These are phyloP conservation scores for Zootoca vivipara DNA, from an alignment of 2,113 vertebrate species.

Conservation along the genomic window DNA sequence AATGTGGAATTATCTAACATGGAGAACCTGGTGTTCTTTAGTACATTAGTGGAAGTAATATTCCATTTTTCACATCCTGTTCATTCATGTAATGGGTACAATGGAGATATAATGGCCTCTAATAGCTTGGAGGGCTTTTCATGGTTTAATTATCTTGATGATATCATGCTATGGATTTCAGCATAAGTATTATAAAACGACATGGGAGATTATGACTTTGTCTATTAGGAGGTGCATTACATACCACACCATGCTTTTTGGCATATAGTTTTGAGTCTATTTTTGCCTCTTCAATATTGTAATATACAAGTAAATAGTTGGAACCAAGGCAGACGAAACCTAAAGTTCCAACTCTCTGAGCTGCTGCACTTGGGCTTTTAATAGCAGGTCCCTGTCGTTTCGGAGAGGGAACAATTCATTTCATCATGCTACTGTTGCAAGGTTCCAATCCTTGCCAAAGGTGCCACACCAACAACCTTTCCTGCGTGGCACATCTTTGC, in stretches of 20 bases:
- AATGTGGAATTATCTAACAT: neutral
- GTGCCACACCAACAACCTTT: neutral
- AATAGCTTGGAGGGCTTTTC: conserved; percentile 3
- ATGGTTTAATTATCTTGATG: conserved; percentile 22
- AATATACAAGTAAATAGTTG: neutral
- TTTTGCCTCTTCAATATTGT: neutral
- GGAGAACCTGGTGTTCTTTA: neutral
- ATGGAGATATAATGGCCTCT: conserved; percentile 15
- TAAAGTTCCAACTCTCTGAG: no score
- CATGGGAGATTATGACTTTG: neutral
- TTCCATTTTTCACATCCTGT: conserved; percentile 17
- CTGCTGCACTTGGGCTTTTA: no score
- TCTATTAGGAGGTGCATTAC: neutral
- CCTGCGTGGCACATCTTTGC: neutral
- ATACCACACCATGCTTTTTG: neutral
- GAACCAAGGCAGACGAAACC: neutral
- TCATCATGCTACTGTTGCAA: neutral
- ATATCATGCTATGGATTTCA: conserved; percentile 5
- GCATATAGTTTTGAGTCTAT: neutral
- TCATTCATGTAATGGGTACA: conserved; percentile 17
- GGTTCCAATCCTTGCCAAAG: neutral
- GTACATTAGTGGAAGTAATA: conserved; percentile 23
- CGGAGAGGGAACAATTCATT: neutral
- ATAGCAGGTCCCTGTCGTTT: neutral
- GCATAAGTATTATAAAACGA: neutral